phyloP scores from a whole-genome alignment of 2,888 invertebrate species.

The Alloplasta piceator region DNA sequence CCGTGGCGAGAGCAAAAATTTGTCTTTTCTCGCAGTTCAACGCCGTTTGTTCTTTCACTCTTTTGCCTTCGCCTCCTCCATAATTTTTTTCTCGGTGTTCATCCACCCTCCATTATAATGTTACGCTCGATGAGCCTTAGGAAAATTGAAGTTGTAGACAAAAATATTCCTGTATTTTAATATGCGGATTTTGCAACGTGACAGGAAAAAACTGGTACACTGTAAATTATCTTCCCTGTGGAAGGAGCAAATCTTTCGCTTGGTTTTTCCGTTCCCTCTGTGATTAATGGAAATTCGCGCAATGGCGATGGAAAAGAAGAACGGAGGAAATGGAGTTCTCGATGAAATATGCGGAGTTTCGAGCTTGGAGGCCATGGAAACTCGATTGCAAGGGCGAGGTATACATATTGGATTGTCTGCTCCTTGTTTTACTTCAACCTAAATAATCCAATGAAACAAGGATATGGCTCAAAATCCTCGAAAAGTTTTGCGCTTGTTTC shows the following conservation, averaged over 20 bases:
- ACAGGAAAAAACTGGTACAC: not conserved
- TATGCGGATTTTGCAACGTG: too few species aligned
- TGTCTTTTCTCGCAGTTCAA: constrained; percentile 2
- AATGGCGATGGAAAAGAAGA: constrained; percentile 4
- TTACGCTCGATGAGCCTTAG: constrained; percentile 41
- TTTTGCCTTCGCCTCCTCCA: not conserved
- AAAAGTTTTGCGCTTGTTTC: too few species aligned
- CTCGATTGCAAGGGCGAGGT: not conserved
- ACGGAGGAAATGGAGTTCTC: not conserved
- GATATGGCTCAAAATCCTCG: too few species aligned
- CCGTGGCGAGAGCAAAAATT: constrained; percentile 3
- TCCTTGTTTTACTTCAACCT: not conserved
- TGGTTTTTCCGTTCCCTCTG: constrained; percentile 5
- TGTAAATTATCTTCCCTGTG: not conserved
- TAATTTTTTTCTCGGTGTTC: not conserved
- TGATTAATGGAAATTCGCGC: constrained; percentile 41
- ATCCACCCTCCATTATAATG: constrained; percentile 46
- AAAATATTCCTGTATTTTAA: too few species aligned
- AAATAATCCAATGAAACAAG: constrained; percentile 3
- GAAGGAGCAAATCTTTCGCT: not conserved
- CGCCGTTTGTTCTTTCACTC: constrained; percentile 11
- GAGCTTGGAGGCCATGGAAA: not conserved
- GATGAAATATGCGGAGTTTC: not conserved
- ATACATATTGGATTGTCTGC: constrained; percentile 3
- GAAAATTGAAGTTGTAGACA: too few species aligned